A percentile compares a stretch with the other conserved stretches of the same genome.
phyloP scores from a whole-genome alignment of 1,140 invertebrate species.

The Prorops nasuta region DNA sequence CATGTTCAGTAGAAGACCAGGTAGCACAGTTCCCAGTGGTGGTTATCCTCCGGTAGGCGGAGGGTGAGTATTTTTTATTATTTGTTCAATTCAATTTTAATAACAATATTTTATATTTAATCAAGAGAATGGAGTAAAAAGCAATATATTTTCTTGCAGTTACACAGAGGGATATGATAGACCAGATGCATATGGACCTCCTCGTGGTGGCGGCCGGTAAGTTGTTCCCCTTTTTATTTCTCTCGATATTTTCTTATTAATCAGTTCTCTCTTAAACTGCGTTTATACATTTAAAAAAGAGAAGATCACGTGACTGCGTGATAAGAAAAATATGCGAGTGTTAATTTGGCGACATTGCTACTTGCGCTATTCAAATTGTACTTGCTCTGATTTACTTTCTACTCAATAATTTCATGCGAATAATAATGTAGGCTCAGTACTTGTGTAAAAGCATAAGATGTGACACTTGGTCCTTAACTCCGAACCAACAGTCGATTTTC shows the following conservation, averaged over 20 bases:
- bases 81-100: neutral
- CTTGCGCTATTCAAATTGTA: conserved; percentile 23
- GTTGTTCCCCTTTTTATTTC: conserved; percentile 32
- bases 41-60: conserved; percentile 50
- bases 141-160: too few species aligned
- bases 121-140: too few species aligned
- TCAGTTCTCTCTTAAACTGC: too few species aligned
- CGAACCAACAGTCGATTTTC: neutral
- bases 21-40: conserved; percentile 47
- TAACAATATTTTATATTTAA: neutral
- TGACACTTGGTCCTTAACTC: conserved; percentile 33
- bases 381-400: conserved; percentile 14
- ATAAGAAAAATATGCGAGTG: conserved; percentile 29
- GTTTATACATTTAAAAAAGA: conserved; percentile 37
- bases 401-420: conserved; percentile 20
- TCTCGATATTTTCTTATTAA: too few species aligned
- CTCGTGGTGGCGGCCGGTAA: conserved; percentile 50
- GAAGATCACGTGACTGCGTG: too few species aligned
- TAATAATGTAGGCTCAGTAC: conserved; percentile 30
- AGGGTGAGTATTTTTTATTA: conserved; percentile 37
- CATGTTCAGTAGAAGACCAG: conserved; percentile 54
- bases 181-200: conserved; percentile 50
- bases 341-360: conserved; percentile 21
- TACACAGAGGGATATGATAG: conserved; percentile 53
- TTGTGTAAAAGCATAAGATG: conserved; percentile 53